These are phyloP conservation scores for Sesamia inferens DNA, from an alignment of 2,888 invertebrate species.

Conservation along the genomic window DNA sequence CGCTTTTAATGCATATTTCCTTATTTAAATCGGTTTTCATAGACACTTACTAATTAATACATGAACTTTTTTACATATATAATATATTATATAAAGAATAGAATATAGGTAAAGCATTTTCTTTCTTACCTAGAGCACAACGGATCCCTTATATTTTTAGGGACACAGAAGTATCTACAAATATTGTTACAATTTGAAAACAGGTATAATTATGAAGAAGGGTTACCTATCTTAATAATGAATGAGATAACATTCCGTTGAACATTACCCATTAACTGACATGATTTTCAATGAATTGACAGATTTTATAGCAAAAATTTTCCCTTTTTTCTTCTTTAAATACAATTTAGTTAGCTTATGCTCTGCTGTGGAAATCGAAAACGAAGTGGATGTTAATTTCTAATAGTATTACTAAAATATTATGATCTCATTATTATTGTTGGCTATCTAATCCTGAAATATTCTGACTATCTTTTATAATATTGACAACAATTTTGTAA, in stretches of 20 bases:
- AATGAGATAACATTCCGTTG: conserved; percentile 76
- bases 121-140: conserved; percentile 87
- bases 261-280: conserved; percentile 85
- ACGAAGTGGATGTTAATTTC: conserved; percentile 45
- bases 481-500: conserved; percentile 50
- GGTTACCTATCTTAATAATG: conserved; percentile 79
- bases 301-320: conserved; percentile 78
- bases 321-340: conserved; percentile 71
- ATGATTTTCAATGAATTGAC: conserved; percentile 88
- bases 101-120: conserved; percentile 90
- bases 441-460: conserved; percentile 50
- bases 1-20: conserved; percentile 80
- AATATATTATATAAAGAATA: conserved; percentile 90
- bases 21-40: conserved; percentile 83
- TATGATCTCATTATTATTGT: conserved; percentile 37
- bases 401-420: conserved; percentile 51
- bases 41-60: conserved; percentile 88
- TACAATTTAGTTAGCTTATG: conserved; percentile 67
- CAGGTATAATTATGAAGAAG: conserved; percentile 78
- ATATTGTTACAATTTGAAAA: conserved; percentile 80
- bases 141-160: conserved; percentile 83
- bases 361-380: conserved; percentile 77
- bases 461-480: conserved; percentile 51
- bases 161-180: conserved; percentile 86
- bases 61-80: conserved; percentile 88